Percentiles rank a stretch among this genome's conserved stretches.
Evolutionary conservation across 2,113 vertebrate species (phyloP).

Genomic region (Grammomys dolichurus): DNA sequence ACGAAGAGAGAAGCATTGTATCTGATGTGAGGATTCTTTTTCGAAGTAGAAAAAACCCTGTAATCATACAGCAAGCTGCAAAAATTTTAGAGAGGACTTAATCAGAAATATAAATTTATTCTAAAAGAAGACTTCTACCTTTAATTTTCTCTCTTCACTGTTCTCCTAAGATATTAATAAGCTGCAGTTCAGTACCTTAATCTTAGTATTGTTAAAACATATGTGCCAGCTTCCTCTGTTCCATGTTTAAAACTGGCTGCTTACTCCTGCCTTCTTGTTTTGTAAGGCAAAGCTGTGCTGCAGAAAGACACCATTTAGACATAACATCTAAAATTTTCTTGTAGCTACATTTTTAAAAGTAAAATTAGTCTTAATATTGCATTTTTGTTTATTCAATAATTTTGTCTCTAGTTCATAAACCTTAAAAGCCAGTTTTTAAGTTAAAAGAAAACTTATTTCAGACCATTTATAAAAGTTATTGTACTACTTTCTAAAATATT

Average conservation of each 20-base stretch:
- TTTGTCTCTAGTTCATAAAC: neutral
- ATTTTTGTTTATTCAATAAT: slow-evolving; percentile 2
- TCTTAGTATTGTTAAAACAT: slow-evolving; percentile 36
- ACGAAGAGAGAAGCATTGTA: neutral
- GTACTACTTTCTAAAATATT: slow-evolving; percentile 13
- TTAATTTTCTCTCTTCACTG: slow-evolving; percentile 40
- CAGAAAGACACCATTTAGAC: neutral
- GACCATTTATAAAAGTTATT: neutral
- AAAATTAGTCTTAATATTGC: neutral
- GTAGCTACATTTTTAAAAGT: neutral
- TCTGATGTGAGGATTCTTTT: neutral
- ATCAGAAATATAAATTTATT: slow-evolving; percentile 40
- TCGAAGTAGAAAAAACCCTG: neutral
- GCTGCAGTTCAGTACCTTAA: slow-evolving; percentile 21
- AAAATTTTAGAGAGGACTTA: neutral
- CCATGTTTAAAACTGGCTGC: neutral
- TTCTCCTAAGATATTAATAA: slow-evolving; percentile 42
- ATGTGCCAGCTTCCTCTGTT: neutral
- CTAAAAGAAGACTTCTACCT: neutral
- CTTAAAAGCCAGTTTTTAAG: neutral
- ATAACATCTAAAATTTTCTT: neutral
- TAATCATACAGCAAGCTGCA: neutral
- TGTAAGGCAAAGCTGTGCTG: neutral
- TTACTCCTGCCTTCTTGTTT: neutral
- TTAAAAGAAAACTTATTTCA: neutral